Percentiles rank a stretch among this genome's conserved stretches.
These are phyloP conservation scores for rabbit (Oryctolagus cuniculus) DNA, from an alignment of 2,113 vertebrate genomes.

Conservation along the genomic window DNA sequence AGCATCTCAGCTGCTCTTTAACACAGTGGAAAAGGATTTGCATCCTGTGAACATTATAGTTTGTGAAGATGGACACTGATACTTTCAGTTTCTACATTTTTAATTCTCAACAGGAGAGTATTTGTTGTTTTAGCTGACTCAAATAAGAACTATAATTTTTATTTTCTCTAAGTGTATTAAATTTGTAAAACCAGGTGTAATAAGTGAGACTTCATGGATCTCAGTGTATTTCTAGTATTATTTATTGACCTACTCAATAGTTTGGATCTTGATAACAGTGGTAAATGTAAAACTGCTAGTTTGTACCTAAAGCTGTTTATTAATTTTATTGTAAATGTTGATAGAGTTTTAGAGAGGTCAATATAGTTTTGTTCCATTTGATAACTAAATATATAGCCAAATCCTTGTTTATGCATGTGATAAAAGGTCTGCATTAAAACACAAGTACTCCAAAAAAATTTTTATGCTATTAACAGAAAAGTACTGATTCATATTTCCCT, in stretches of 20 bases:
- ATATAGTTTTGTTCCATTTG: conserved; percentile 20
- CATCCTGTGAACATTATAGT: not conserved
- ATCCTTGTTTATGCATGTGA: conserved; percentile 5
- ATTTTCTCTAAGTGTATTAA: not conserved
- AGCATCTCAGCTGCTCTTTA: not conserved
- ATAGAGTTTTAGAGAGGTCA: conserved; percentile 29
- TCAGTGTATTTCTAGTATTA: not conserved
- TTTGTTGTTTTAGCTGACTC: conserved; percentile 30
- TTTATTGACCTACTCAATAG: not conserved
- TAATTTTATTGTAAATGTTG: not conserved
- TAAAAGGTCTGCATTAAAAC: conserved; percentile 21
- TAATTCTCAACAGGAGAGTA: not conserved
- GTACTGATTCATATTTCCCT: conserved; percentile 1
- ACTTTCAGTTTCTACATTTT: not conserved
- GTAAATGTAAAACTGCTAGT: not conserved
- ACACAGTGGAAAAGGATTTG: not conserved
- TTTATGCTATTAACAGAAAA: conserved; percentile 10
- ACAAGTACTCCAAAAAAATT: not conserved
- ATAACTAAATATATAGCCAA: not conserved
- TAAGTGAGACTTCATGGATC: conserved; percentile 16
- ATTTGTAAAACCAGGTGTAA: not conserved
- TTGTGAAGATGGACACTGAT: not conserved
- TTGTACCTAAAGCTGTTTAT: conserved; percentile 16
- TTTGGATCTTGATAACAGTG: not conserved
- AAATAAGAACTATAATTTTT: not conserved